Evolutionary conservation across 2,113 vertebrate species (phyloP).

Genomic region (Chamaea fasciata): DNA sequence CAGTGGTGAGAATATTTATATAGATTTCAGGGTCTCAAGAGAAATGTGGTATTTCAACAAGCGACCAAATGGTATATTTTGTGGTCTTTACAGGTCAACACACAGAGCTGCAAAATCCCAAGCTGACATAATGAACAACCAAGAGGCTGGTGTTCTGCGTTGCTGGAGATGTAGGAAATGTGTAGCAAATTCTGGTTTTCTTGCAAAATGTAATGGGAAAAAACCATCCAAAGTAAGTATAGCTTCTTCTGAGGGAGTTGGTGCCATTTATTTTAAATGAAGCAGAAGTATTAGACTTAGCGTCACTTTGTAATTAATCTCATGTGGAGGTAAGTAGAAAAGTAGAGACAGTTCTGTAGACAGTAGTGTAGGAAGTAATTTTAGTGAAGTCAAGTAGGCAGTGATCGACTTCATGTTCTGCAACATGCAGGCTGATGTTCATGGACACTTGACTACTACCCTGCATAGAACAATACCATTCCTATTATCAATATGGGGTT

Average conservation of each 20-base stretch:
- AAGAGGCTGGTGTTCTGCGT: constrained; percentile 18
- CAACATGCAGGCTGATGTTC: background rate
- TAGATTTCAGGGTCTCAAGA: background rate
- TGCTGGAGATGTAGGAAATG: constrained; percentile 74
- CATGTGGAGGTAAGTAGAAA: background rate
- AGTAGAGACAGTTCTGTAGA: background rate
- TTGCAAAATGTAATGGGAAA: constrained; percentile 42
- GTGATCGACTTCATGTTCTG: background rate
- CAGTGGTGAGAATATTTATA: background rate
- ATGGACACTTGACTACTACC: background rate
- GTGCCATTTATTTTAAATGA: background rate
- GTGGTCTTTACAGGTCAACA: constrained; percentile 12
- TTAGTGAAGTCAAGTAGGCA: background rate
- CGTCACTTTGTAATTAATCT: background rate
- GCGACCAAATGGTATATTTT: background rate
- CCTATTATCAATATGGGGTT: background rate
- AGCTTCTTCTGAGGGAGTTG: background rate
- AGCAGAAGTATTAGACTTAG: background rate
- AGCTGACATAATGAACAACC: constrained; percentile 24
- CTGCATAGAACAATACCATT: background rate
- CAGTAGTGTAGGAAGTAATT: background rate
- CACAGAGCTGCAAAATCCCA: constrained; percentile 30
- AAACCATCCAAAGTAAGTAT: constrained; percentile 44
- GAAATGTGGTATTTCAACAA: background rate
- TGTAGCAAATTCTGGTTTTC: constrained; percentile 57